phyloP scores from a whole-genome alignment of 2,113 vertebrate genomes.

The Xenus cinereus region DNA sequence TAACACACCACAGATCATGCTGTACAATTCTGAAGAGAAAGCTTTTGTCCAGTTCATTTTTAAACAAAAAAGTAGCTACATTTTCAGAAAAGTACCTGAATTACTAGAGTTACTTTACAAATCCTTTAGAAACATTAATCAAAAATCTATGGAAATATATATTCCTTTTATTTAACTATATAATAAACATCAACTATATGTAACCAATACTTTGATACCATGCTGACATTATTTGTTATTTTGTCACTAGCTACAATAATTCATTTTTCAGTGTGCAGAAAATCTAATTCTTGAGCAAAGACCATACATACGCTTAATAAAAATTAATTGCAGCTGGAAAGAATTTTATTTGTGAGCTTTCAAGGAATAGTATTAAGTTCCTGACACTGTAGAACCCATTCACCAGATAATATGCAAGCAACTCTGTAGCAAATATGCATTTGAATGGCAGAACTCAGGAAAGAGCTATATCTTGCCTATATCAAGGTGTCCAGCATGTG shows the following conservation, averaged over 20 bases:
- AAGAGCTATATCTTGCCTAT: not conserved
- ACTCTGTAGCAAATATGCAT: not conserved
- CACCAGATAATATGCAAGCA: not conserved
- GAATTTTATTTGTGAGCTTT: not conserved
- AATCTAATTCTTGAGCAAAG: not conserved
- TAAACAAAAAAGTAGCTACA: not conserved
- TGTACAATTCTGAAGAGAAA: not conserved
- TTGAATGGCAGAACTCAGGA: not conserved
- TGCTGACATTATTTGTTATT: not conserved
- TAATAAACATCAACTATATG: not conserved
- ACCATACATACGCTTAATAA: not conserved
- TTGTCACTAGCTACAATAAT: not conserved
- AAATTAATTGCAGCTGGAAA: not conserved
- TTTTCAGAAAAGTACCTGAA: not conserved
- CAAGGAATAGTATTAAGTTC: not conserved
- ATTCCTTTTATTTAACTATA: not conserved
- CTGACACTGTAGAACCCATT: not conserved
- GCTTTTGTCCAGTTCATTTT: not conserved
- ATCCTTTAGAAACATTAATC: not conserved
- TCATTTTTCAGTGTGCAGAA: not conserved
- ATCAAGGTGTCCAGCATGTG: rapidly evolving
- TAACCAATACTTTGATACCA: not conserved
- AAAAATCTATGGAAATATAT: not conserved
- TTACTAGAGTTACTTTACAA: not conserved
- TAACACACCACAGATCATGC: not conserved